Evolutionary conservation across 2,797 vertebrate genomes (phyloP).

Genomic region (Molossus alvarezi): DNA sequence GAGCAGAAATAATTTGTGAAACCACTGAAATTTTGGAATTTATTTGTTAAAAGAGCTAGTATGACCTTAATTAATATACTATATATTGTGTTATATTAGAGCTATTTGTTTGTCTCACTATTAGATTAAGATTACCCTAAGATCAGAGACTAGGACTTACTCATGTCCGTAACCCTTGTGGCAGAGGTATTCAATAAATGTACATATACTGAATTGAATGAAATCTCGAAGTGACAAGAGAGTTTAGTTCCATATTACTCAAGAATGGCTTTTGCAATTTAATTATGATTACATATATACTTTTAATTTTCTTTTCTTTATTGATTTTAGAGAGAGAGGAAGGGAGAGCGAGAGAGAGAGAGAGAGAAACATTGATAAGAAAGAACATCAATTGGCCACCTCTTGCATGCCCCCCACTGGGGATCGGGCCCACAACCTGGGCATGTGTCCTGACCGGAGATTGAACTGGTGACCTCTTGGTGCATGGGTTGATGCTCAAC

Average conservation of each 20-base stretch:
- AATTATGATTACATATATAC: neutral
- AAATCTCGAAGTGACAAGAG: neutral
- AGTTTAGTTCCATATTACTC: constrained; percentile 19
- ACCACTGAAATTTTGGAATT: neutral
- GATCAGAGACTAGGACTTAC: neutral
- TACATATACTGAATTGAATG: neutral
- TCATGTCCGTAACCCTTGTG: neutral
- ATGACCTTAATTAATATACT: neutral
- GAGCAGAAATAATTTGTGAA: constrained; percentile 44
- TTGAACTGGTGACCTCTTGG: too few species aligned
- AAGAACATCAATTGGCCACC: too few species aligned
- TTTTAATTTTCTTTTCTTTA: too few species aligned
- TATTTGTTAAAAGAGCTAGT: constrained; percentile 11
- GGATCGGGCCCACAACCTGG: too few species aligned
- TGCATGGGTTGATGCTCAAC: too few species aligned
- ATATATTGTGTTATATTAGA: neutral
- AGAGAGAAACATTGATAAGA: too few species aligned
- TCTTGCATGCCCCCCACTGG: too few species aligned
- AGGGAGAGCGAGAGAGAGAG: too few species aligned
- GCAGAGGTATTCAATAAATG: neutral
- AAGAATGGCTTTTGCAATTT: neutral
- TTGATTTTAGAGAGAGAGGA: too few species aligned
- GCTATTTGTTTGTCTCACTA: neutral
- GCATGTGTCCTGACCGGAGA: too few species aligned
- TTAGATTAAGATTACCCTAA: constrained; percentile 27